phyloP scores from a whole-genome alignment of 2,113 vertebrate species.

The Dunckerocampus dactyliophorus region DNA sequence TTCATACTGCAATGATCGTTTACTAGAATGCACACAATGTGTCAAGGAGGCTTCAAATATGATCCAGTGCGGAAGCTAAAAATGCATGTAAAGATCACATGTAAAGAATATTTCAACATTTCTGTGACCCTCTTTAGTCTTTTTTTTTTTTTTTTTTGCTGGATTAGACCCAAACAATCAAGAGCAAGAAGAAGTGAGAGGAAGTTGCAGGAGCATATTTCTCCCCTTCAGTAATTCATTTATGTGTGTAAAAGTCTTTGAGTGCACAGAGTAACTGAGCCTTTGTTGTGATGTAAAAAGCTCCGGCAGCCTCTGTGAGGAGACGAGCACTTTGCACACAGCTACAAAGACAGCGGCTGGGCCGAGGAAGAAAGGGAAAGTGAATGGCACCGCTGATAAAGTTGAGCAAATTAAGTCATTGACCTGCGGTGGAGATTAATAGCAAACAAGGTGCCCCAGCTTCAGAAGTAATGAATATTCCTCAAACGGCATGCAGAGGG shows the following conservation, averaged over 20 bases:
- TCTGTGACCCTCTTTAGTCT: constrained; percentile 61
- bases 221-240: constrained; percentile 77
- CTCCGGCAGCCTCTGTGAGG: constrained; percentile 72
- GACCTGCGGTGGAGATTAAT: constrained; percentile 93
- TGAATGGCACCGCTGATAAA: constrained; percentile 86
- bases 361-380: constrained; percentile 68
- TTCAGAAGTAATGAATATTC: constrained; percentile 92
- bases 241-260: constrained; percentile 75
- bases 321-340: constrained; percentile 76
- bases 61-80: neutral
- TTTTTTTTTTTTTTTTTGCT: constrained; percentile 71
- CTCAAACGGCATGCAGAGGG: constrained; percentile 79
- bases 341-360: constrained; percentile 77
- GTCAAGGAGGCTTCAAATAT: neutral
- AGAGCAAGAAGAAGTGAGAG: constrained; percentile 33
- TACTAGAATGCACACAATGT: neutral
- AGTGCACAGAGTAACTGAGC: constrained; percentile 73
- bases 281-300: constrained; percentile 74
- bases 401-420: constrained; percentile 92
- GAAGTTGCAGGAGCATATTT: constrained; percentile 73
- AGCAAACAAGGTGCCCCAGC: constrained; percentile 94
- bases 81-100: constrained; percentile 27
- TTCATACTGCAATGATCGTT: too few relatives aligned
- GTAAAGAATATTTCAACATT: constrained; percentile 20
- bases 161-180: constrained; percentile 72